These are phyloP conservation scores for Myripristis murdjan DNA, from an alignment of 2,797 vertebrate genomes.

Conservation along the genomic window DNA sequence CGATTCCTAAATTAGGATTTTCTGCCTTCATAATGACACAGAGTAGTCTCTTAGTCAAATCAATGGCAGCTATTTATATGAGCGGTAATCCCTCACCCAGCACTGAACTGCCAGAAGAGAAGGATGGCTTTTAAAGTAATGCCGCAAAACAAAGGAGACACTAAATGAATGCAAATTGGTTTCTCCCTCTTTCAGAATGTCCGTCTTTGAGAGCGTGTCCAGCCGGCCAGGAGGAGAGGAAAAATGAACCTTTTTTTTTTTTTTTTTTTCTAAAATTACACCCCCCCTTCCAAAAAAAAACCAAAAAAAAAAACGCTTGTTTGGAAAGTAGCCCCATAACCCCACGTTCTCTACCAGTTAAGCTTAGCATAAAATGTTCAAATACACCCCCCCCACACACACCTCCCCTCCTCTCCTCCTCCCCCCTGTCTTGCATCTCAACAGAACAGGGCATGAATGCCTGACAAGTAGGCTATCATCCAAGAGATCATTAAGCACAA, in stretches of 20 bases:
- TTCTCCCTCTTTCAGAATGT: slow-evolving; percentile 70
- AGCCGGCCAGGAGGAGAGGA: slow-evolving; percentile 33
- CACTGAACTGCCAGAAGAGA: slow-evolving; percentile 82
- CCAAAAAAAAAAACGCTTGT: slow-evolving; percentile 55
- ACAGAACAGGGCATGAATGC: slow-evolving; percentile 83
- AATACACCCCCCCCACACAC: slow-evolving; percentile 53
- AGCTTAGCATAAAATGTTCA: slow-evolving; percentile 72
- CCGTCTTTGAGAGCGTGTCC: slow-evolving; percentile 62
- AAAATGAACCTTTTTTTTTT: slow-evolving; percentile 45
- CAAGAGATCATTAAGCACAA: slow-evolving; percentile 91
- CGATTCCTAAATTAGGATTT: slow-evolving; percentile 91
- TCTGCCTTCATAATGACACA: slow-evolving; percentile 87
- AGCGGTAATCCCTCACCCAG: slow-evolving; percentile 84
- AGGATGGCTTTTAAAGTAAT: slow-evolving; percentile 82
- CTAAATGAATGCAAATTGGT: slow-evolving; percentile 81
- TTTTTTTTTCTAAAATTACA: slow-evolving; percentile 10
- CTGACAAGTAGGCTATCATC: slow-evolving; percentile 90
- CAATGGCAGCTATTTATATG: slow-evolving; percentile 89
- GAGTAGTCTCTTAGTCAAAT: slow-evolving; percentile 87
- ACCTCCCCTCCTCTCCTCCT: slow-evolving; percentile 40
- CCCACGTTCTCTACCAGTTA: slow-evolving; percentile 62
- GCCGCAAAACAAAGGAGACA: slow-evolving; percentile 78
- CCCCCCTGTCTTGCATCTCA: slow-evolving; percentile 77
- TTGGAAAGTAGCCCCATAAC: slow-evolving; percentile 73
- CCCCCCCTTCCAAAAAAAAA: no score